A percentile compares a stretch with the other conserved stretches of the same genome.
phyloP scores from a whole-genome alignment of 2,797 vertebrate species.

The Bradypodion ventrale region DNA sequence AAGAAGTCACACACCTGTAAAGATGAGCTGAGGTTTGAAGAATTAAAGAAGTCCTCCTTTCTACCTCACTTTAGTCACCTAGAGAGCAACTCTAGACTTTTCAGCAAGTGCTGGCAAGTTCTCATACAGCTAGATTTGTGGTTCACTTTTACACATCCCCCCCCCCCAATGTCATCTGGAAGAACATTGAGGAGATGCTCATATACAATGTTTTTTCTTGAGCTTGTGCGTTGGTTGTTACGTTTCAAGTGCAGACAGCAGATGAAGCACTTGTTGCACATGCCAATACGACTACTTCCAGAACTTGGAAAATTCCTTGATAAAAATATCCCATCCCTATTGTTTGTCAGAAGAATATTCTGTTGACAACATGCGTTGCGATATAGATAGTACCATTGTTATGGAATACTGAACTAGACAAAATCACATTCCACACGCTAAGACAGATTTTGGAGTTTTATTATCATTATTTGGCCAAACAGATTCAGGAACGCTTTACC shows the following conservation, averaged over 20 bases:
- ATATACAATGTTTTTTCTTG: not conserved
- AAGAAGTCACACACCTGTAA: constrained; percentile 16
- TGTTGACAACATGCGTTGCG: too few relatives aligned
- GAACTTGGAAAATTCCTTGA: too few relatives aligned
- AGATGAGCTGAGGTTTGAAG: not conserved
- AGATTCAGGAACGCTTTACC: too few relatives aligned
- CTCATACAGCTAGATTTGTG: too few relatives aligned
- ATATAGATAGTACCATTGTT: too few relatives aligned
- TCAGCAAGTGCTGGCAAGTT: not conserved
- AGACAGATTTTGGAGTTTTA: too few relatives aligned
- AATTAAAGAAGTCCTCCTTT: not conserved
- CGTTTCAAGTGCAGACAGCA: not conserved
- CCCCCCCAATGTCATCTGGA: not conserved
- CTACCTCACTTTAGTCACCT: not conserved
- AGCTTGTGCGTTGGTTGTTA: not conserved
- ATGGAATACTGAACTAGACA: too few relatives aligned
- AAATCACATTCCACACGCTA: too few relatives aligned
- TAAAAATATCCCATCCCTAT: too few relatives aligned
- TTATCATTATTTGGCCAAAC: too few relatives aligned
- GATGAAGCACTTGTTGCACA: not conserved
- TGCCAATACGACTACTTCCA: too few relatives aligned
- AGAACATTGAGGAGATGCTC: not conserved
- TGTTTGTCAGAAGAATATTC: too few relatives aligned
- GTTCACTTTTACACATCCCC: not conserved
- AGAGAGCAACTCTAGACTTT: not conserved